Percentiles rank a stretch among this genome's conserved stretches.
These are phyloP conservation scores for Nymphalis c-album DNA, from an alignment of 2,888 invertebrate species.

Conservation along the genomic window DNA sequence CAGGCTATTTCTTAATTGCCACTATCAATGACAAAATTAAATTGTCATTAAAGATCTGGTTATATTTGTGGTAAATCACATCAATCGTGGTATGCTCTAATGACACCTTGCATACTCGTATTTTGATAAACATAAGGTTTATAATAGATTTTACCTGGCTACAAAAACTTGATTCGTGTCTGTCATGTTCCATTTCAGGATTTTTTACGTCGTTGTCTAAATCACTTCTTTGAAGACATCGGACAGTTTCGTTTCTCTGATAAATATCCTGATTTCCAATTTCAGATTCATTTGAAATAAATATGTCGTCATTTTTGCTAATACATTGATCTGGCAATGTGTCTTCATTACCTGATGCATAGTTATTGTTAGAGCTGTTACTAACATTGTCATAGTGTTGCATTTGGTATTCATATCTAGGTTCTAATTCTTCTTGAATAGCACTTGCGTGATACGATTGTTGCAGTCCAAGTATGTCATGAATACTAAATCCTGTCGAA, in stretches of 20 bases:
- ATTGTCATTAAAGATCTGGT: slow-evolving; percentile 74
- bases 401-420: slow-evolving; percentile 68
- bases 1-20: slow-evolving; percentile 63
- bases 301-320: slow-evolving; percentile 52
- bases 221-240: slow-evolving; percentile 60
- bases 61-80: slow-evolving; percentile 66
- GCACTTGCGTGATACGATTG: slow-evolving; percentile 59
- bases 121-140: slow-evolving; percentile 43
- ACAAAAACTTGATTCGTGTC: slow-evolving; percentile 65
- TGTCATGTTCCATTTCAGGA: slow-evolving; percentile 57
- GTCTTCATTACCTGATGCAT: slow-evolving; percentile 63
- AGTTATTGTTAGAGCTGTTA: slow-evolving; percentile 64
- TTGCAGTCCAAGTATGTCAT: slow-evolving; percentile 74
- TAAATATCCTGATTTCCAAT: slow-evolving; percentile 58
- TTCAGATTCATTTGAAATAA: slow-evolving; percentile 48
- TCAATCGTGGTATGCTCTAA: slow-evolving; percentile 32
- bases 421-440: slow-evolving; percentile 56
- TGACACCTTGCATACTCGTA: slow-evolving; percentile 16
- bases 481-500: slow-evolving; percentile 75
- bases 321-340: slow-evolving; percentile 55
- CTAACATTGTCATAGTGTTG: slow-evolving; percentile 69
- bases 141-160: slow-evolving; percentile 62
- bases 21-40: slow-evolving; percentile 65
- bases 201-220: slow-evolving; percentile 58
- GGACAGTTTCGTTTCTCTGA: slow-evolving; percentile 58